phyloP scores from a whole-genome alignment of 2,888 invertebrate species.

The Allygus modestus region DNA sequence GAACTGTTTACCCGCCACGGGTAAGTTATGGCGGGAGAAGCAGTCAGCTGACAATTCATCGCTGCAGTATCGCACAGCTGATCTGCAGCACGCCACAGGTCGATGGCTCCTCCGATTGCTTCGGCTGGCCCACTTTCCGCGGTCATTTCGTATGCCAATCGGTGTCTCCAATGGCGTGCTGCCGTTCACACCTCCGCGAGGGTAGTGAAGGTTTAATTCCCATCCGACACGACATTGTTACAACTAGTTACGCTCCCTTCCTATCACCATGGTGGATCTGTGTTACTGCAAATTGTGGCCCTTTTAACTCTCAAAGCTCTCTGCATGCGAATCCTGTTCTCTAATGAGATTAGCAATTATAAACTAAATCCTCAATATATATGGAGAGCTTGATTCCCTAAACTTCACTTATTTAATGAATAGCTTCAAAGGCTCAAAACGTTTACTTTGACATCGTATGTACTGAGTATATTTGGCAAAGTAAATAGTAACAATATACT shows the following conservation, averaged over 20 bases:
- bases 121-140: constrained; percentile 40
- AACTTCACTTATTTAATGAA: no score
- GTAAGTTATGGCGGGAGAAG: constrained; percentile 37
- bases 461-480: no score
- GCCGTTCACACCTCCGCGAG: neutral
- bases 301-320: neutral
- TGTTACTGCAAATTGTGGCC: neutral
- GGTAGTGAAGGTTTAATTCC: neutral
- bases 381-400: no score
- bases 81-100: constrained; percentile 7
- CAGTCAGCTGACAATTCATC: constrained; percentile 26
- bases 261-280: neutral
- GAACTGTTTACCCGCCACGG: constrained; percentile 16
- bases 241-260: constrained; percentile 34
- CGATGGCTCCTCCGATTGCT: neutral
- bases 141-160: constrained; percentile 34
- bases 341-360: neutral
- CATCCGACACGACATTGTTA: constrained; percentile 26
- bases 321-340: neutral
- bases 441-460: no score
- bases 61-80: constrained; percentile 6
- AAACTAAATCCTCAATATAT: no score
- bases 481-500: no score
- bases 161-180: constrained; percentile 12
- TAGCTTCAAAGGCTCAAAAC: no score